A percentile compares a stretch with the other conserved stretches of the same genome.
These are phyloP conservation scores for Ceriagrion tenellum DNA, from an alignment of 2,888 invertebrate genomes.

Conservation along the genomic window DNA sequence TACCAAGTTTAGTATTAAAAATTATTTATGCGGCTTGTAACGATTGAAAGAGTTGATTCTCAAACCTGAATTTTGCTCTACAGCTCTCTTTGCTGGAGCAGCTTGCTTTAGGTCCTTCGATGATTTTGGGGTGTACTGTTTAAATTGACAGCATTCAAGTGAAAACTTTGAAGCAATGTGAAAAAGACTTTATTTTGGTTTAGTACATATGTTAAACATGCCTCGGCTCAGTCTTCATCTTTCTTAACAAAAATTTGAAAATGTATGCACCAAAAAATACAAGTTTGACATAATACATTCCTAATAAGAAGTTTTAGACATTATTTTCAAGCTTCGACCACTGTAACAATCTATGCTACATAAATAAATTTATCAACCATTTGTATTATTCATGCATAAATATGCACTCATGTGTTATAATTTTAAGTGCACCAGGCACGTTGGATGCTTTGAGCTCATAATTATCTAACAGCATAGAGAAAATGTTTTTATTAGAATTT, in stretches of 20 bases:
- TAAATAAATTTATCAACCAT: not conserved
- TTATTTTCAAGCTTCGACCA: not conserved
- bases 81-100: too few species aligned
- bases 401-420: not conserved
- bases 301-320: not conserved
- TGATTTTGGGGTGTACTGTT: too few species aligned
- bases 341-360: constrained; percentile 11
- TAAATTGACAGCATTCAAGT: not conserved
- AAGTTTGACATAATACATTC: not conserved
- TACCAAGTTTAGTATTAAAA: too few species aligned
- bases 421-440: constrained; percentile 7
- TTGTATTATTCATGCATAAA: not conserved
- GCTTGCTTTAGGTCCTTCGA: too few species aligned
- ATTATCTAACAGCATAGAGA: not conserved
- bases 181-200: constrained; percentile 13
- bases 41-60: too few species aligned
- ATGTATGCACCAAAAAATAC: constrained; percentile 28
- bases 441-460: not conserved
- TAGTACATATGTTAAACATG: not conserved
- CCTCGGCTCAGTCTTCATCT: constrained; percentile 21
- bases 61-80: too few species aligned
- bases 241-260: constrained; percentile 13
- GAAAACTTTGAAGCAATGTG: not conserved
- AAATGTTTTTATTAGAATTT: not conserved
- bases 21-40: too few species aligned